Evolutionary conservation across 1,140 invertebrate species (phyloP).

Genomic region (Drosophila mauritiana): DNA sequence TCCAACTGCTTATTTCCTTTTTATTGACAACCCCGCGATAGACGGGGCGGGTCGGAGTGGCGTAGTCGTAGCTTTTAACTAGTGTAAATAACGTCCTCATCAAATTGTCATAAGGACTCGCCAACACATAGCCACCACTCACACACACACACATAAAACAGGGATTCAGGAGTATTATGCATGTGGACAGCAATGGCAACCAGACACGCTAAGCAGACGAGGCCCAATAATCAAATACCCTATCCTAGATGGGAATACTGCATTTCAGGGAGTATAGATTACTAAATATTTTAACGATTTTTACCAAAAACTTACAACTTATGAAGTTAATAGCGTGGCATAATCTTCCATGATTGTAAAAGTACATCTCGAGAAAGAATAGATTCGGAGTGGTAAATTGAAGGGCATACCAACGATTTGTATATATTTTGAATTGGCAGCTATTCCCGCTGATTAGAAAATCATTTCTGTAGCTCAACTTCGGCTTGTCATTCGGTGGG

Average conservation of each 20-base stretch:
- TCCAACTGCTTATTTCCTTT: constrained; percentile 69
- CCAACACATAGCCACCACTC: constrained; percentile 46
- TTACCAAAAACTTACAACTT: too few relatives aligned
- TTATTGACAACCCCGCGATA: constrained; percentile 64
- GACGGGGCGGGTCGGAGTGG: background rate
- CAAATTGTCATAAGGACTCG: constrained; percentile 80
- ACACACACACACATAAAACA: constrained; percentile 6
- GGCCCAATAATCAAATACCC: constrained; percentile 29
- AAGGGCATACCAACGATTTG: background rate
- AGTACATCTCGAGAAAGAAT: background rate
- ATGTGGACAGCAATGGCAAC: constrained; percentile 55
- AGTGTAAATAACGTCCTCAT: constrained; percentile 83
- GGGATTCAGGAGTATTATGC: constrained; percentile 58
- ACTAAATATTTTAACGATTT: too few relatives aligned
- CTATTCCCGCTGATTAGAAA: background rate
- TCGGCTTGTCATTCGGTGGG: constrained; percentile 38
- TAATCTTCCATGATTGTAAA: background rate
- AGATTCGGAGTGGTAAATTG: too few relatives aligned
- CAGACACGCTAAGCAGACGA: constrained; percentile 56
- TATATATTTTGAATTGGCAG: too few relatives aligned
- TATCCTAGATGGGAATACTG: background rate
- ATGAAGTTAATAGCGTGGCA: too few relatives aligned
- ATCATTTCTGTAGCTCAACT: constrained; percentile 15
- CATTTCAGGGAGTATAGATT: background rate
- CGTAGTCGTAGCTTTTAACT: constrained; percentile 70